phyloP scores from a whole-genome alignment of 2,797 vertebrate genomes.

The Rallus crepitans region DNA sequence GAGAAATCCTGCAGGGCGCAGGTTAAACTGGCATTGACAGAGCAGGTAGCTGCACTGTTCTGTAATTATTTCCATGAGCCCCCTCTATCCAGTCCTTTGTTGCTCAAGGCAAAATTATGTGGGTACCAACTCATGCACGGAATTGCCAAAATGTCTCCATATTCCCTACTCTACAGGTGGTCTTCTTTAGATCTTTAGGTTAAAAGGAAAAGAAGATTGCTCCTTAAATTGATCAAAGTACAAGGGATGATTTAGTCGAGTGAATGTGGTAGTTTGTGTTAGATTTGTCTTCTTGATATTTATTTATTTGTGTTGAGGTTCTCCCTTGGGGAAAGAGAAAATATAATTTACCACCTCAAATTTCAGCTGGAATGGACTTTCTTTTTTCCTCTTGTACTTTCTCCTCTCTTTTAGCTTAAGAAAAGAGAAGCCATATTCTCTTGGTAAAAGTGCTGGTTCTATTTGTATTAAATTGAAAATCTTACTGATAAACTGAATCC shows the following conservation, averaged over 20 bases:
- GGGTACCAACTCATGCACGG: not conserved
- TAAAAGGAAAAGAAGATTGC: not conserved
- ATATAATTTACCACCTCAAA: not conserved
- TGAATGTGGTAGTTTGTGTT: not conserved
- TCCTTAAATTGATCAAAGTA: not conserved
- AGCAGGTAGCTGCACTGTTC: fast-evolving
- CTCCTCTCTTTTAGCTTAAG: not conserved
- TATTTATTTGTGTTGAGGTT: not conserved
- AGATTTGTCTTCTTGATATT: not conserved
- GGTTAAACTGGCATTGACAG: not conserved
- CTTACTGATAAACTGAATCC: not conserved
- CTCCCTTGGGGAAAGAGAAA: not conserved
- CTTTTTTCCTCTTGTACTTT: not conserved
- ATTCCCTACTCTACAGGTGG: not conserved
- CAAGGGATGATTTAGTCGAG: not conserved
- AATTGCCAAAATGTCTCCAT: not conserved
- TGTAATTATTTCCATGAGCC: not conserved
- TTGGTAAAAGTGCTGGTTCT: not conserved
- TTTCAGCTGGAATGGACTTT: not conserved
- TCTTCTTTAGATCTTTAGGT: not conserved
- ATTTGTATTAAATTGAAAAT: slow-evolving; percentile 7
- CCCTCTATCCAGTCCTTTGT: not conserved
- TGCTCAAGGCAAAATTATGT: not conserved
- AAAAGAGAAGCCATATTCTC: not conserved
- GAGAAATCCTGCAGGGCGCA: not conserved